Evolutionary conservation across 2,888 invertebrate genomes (phyloP), one percentile per base, ranked within the genome.

Genomic region (Eupithecia inturbata): DNA sequence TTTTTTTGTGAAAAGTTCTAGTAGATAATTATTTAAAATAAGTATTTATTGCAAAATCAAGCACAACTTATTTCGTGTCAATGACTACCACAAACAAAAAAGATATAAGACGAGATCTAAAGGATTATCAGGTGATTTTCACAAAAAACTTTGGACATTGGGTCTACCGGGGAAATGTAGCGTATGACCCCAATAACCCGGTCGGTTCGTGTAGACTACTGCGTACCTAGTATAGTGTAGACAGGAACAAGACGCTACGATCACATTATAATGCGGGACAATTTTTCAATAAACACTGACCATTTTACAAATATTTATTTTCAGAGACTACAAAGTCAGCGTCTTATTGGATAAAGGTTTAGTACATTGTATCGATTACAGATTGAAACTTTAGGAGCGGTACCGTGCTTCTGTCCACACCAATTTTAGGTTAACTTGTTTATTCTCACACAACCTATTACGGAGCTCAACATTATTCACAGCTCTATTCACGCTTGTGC

Each of bases 401-500:
- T 81, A 84, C 87, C 88, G 87, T 86, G 83, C 87, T 87, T 84
- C 83, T 88, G 85, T 84, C 85, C 84, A 79, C 70, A 83, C 80
- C 83, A 87, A 87, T 88, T 87, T 87, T 80, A 82, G 81, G 81
- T 85, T 77, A 82, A 83, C 80, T 85, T 83, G 82, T 82, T 85
- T 82, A 84, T 78, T 72, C 62, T 69, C 36, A 49, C 71, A 41
- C 36, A 45, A 68, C 68, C 63, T 67, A 70, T 72, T 68, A 70
- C 53, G 12, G 19, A 67, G 49, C 49, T 53, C 41, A 53, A 70
- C 39, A 57, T 68, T 71, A 70, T 36, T 64, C 57, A 57, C 70
- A 19, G 33, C 49, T 71, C 16, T n/a, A 28, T 19, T 73, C 22
- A 66, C 57, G 63, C 63, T 57, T 36, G n/a, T 31, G 57, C 57